A percentile compares a stretch with the other conserved stretches of the same genome.
Conservation (phyloP, 1,140 invertebrate genomes). For the Musca domestica region DNA sequence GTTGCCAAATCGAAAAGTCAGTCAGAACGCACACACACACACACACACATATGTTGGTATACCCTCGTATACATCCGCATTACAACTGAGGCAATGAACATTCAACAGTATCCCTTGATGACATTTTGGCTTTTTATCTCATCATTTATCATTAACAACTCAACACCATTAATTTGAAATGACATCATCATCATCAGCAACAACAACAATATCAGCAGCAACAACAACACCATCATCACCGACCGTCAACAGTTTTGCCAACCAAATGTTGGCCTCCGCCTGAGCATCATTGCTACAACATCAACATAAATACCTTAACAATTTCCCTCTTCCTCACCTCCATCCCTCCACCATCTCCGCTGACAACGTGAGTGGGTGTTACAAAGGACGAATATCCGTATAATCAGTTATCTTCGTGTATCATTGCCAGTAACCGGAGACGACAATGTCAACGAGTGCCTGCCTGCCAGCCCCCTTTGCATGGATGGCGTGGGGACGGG, state of each 20-base stretch:
- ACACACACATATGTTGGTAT: too few species aligned
- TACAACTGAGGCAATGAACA: too few species aligned
- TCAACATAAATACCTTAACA: background rate
- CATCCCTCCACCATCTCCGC: too few species aligned
- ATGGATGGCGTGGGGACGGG: background rate
- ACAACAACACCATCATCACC: background rate
- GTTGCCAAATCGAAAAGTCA: too few species aligned
- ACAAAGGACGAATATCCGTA: too few species aligned
- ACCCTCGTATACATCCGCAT: too few species aligned
- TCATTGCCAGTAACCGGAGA: background rate
- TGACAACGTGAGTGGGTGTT: too few species aligned
- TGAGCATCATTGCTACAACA: background rate
- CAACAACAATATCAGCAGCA: slow-evolving; percentile 2
- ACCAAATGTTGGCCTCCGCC: background rate
- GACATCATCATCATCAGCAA: slow-evolving; percentile 14
- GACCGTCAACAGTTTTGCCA: background rate
- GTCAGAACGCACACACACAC: too few species aligned
- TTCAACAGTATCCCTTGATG: slow-evolving; percentile 6
- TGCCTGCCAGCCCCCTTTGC: background rate
- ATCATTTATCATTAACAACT: slow-evolving; percentile 22
- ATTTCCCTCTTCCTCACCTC: too few species aligned
- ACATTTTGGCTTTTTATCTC: slow-evolving; percentile 12
- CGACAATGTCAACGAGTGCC: background rate
- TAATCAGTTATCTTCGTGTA: too few species aligned
- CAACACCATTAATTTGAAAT: slow-evolving; percentile 18